Evolutionary conservation across 2,888 invertebrate genomes (phyloP).

Genomic region (Pollenia labialis): DNA sequence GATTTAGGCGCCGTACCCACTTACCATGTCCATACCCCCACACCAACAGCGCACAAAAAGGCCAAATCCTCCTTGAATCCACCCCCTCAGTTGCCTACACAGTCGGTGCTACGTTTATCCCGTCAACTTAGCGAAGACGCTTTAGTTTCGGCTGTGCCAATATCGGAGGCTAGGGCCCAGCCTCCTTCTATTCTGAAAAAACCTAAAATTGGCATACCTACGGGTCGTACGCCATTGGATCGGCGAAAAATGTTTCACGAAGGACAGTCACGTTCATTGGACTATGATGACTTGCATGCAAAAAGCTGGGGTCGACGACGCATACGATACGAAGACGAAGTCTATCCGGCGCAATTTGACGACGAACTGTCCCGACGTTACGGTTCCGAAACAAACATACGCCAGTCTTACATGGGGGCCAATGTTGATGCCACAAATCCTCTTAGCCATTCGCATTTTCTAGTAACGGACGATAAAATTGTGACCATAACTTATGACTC

Average conservation of each 20-base stretch:
- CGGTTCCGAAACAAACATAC: conserved; percentile 83
- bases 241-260: conserved; percentile 82
- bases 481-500: conserved; percentile 84
- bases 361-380: conserved; percentile 79
- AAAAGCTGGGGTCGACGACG: conserved; percentile 83
- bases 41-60: conserved; percentile 81
- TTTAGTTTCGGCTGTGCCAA: conserved; percentile 81
- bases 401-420: conserved; percentile 83
- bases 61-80: conserved; percentile 78
- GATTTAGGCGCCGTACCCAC: conserved; percentile 81
- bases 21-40: conserved; percentile 82
- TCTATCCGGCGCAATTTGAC: conserved; percentile 75
- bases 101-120: conserved; percentile 80
- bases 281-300: conserved; percentile 82
- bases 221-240: conserved; percentile 75
- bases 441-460: conserved; percentile 84
- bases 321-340: conserved; percentile 83
- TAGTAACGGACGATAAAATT: conserved; percentile 84
- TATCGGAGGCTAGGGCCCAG: conserved; percentile 79
- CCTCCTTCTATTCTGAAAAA: conserved; percentile 82
- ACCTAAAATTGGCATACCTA: conserved; percentile 78
- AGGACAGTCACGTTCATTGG: conserved; percentile 82
- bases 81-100: conserved; percentile 80
- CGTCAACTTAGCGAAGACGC: conserved; percentile 83
- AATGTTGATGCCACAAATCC: conserved; percentile 81